A percentile compares a stretch with the other conserved stretches of the same genome.
These are phyloP conservation scores for Sigmodon hispidus DNA, from an alignment of 2,113 vertebrate species.

Conservation along the genomic window DNA sequence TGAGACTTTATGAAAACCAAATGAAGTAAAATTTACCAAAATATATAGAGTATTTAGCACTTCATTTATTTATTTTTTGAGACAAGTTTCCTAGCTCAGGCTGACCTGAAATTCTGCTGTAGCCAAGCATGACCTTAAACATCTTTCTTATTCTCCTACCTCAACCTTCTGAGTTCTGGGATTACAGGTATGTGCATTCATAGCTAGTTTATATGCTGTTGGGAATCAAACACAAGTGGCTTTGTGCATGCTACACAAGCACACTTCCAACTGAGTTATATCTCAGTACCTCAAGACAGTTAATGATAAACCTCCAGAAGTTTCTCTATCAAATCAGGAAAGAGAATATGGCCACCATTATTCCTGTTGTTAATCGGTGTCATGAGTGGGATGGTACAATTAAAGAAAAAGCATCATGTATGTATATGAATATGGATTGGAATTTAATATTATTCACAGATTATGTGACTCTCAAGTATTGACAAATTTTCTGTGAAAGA, in stretches of 20 bases:
- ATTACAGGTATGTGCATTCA: not conserved
- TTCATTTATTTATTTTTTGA: not conserved
- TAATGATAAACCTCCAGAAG: not conserved
- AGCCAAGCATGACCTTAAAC: not conserved
- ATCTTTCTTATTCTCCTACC: not conserved
- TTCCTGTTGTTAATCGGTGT: not conserved
- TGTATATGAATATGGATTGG: not conserved
- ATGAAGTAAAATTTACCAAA: not conserved
- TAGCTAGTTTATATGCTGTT: too few relatives aligned
- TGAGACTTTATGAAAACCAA: slow-evolving; percentile 20
- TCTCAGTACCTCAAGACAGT: not conserved
- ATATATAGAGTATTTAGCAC: not conserved
- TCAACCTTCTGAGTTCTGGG: not conserved
- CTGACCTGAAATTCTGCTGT: not conserved
- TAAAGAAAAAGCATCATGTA: not conserved
- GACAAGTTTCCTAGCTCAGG: not conserved
- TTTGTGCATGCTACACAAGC: not conserved
- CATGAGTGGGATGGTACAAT: not conserved
- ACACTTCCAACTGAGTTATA: too few relatives aligned
- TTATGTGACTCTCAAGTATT: not conserved
- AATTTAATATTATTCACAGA: not conserved
- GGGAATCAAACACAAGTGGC: not conserved
- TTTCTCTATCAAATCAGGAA: slow-evolving; percentile 27
- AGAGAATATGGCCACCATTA: slow-evolving; percentile 1
- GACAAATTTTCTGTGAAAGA: slow-evolving; percentile 37